Evolutionary conservation across 2,888 invertebrate genomes (phyloP).

Genomic region (Suillia variegata): DNA sequence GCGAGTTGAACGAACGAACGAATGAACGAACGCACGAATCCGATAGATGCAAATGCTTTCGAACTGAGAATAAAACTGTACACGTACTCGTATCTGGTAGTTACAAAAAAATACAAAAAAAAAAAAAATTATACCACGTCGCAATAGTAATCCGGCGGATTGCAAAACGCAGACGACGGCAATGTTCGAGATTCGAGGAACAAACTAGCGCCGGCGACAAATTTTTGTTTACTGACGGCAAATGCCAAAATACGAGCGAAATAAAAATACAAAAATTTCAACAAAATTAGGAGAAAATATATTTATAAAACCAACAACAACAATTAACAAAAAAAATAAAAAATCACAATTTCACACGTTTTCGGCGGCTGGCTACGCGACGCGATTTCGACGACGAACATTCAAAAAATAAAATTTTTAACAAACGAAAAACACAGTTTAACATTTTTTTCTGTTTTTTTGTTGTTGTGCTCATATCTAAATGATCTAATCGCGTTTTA

Average conservation of each 20-base stretch:
- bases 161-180: no score
- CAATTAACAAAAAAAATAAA: conserved; percentile 4
- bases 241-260: conserved; percentile 34
- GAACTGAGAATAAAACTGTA: conserved; percentile 11
- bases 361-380: not conserved
- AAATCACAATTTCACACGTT: not conserved
- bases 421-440: no score
- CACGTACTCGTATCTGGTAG: not conserved
- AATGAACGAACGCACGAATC: conserved; percentile 22
- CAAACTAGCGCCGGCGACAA: conserved; percentile 52
- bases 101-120: not conserved
- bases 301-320: conserved; percentile 14
- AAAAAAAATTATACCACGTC: not conserved
- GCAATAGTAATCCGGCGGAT: no score
- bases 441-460: no score
- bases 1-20: conserved; percentile 16
- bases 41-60: no score
- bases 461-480: not conserved
- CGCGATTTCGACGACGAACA: conserved; percentile 30
- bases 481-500: conserved; percentile 12
- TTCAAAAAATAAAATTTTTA: conserved; percentile 7
- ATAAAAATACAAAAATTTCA: conserved; percentile 42
- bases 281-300: conserved; percentile 28
- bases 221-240: conserved; percentile 55
- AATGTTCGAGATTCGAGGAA: not conserved